A percentile compares a stretch with the other conserved stretches of the same genome.
Conservation (phyloP, 2,113 vertebrate species). For the Rhabdornis inornatus region DNA sequence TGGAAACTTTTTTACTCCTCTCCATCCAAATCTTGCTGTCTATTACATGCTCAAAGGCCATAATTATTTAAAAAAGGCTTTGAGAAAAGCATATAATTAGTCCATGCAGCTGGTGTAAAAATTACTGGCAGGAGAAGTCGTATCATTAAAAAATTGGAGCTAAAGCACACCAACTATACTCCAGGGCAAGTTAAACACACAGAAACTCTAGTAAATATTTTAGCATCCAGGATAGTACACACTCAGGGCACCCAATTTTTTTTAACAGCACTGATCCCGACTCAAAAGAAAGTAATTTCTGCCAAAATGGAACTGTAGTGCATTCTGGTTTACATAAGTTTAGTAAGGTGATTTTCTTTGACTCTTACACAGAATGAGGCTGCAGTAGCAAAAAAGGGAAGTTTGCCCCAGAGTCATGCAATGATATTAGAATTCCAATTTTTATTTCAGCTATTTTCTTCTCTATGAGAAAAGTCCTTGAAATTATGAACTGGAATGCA, state of each 20-base stretch:
- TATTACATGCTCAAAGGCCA: conserved; percentile 63
- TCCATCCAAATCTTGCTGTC: conserved; percentile 21
- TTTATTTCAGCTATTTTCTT: neutral
- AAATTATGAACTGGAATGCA: neutral
- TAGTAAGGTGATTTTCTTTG: neutral
- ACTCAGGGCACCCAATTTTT: neutral
- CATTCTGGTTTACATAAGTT: neutral
- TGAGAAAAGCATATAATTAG: conserved; percentile 73
- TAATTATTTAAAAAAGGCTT: conserved; percentile 74
- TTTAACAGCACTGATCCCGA: neutral
- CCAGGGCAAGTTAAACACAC: conserved; percentile 60
- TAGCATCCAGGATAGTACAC: neutral
- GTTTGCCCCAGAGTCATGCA: neutral
- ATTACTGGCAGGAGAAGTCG: conserved; percentile 56
- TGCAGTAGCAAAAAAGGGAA: neutral
- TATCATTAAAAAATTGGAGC: conserved; percentile 76
- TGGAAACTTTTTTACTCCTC: conserved; percentile 2
- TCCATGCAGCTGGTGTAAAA: conserved; percentile 71
- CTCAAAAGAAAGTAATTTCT: neutral
- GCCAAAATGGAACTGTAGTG: neutral
- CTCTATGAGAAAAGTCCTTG: neutral
- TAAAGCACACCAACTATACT: conserved; percentile 40
- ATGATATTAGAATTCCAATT: neutral
- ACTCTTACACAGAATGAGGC: neutral
- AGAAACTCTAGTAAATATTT: conserved; percentile 50